Percentiles rank a stretch among this genome's conserved stretches.
These are phyloP conservation scores for Ornithoptera priamus DNA, from an alignment of 2,888 invertebrate species.

Conservation along the genomic window DNA sequence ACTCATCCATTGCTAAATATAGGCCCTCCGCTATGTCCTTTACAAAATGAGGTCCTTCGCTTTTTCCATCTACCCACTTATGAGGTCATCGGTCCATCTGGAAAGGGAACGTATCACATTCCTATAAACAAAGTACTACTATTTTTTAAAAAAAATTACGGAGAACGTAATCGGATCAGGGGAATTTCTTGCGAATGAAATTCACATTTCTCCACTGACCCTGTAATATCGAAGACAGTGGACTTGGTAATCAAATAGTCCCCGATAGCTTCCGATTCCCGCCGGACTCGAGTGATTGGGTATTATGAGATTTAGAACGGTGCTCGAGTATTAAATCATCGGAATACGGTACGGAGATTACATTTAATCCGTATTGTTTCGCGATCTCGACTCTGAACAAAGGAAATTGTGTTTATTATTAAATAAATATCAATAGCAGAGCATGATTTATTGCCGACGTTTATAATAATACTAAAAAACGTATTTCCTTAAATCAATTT, in stretches of 20 bases:
- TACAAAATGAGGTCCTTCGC: too few species aligned
- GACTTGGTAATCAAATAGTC: conserved; percentile 45
- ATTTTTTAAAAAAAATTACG: conserved; percentile 16
- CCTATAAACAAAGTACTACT: background rate
- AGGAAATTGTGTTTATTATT: conserved; percentile 46
- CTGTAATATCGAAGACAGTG: conserved; percentile 34
- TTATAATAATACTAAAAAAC: background rate
- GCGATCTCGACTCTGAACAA: conserved; percentile 31
- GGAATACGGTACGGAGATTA: conserved; percentile 34
- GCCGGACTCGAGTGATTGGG: conserved; percentile 66
- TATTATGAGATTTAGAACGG: conserved; percentile 69
- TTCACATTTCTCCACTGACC: conserved; percentile 39
- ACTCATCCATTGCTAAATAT: too few species aligned
- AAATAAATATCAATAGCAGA: conserved; percentile 1
- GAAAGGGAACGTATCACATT: too few species aligned
- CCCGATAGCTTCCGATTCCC: conserved; percentile 45
- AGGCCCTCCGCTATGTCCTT: too few species aligned
- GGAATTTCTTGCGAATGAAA: conserved; percentile 29
- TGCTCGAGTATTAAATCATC: conserved; percentile 63
- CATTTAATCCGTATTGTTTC: conserved; percentile 41
- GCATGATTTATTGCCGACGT: conserved; percentile 4
- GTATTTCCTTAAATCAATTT: too few species aligned
- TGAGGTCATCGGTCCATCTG: too few species aligned
- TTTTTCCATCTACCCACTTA: too few species aligned
- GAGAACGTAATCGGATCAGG: conserved; percentile 25